Conservation (phyloP, 2,797 vertebrate genomes). For the Hipposideros larvatus region DNA sequence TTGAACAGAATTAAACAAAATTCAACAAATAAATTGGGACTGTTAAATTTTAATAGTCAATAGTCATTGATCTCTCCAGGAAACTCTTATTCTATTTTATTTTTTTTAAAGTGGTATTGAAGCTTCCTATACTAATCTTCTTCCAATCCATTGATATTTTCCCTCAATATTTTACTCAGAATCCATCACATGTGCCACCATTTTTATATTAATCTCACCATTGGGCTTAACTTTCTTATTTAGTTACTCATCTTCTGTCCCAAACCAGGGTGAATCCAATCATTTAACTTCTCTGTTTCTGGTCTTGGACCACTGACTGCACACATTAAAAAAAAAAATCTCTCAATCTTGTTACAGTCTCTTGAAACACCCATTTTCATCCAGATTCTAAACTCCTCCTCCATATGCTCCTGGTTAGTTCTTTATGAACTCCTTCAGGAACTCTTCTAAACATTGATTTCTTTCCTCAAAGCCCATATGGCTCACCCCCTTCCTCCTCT, state of each 20-base stretch:
- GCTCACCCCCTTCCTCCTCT: background rate
- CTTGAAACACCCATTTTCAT: background rate
- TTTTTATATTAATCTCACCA: background rate
- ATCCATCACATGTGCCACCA: background rate
- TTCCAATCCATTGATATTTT: background rate
- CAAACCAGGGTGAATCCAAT: background rate
- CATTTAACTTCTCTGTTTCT: background rate
- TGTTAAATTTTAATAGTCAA: background rate
- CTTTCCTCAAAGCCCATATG: background rate
- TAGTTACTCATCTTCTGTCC: background rate
- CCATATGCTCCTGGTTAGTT: background rate
- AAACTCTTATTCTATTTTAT: background rate
- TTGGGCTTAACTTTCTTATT: background rate
- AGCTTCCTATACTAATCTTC: background rate
- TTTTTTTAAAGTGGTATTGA: background rate
- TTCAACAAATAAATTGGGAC: background rate
- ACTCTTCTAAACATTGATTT: conserved; percentile 32
- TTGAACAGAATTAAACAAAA: background rate
- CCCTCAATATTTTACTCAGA: background rate
- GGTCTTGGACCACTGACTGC: background rate
- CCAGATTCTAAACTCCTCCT: background rate
- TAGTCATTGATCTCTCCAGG: background rate
- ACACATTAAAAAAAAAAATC: background rate
- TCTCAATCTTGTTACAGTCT: background rate
- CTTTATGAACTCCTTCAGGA: background rate